Percentiles rank a stretch among this genome's conserved stretches.
Conservation (phyloP, 2,888 invertebrate genomes). For the Loripinus fragilis region DNA sequence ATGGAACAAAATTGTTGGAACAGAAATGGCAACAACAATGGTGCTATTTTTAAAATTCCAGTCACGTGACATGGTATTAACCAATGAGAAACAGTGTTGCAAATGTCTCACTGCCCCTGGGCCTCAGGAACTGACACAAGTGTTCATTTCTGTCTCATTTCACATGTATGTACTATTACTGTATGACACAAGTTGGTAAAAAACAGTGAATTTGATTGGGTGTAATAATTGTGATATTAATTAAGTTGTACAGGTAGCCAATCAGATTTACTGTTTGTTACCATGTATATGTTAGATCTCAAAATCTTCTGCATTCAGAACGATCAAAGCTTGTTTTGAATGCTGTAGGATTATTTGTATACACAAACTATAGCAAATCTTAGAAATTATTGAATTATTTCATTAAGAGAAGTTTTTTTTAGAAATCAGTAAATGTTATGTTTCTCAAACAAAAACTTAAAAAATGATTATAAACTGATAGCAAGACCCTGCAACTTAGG, state of each 20-base stretch:
- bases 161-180: not conserved
- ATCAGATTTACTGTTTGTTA: constrained; percentile 3
- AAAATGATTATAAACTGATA: no score
- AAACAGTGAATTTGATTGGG: constrained; percentile 21
- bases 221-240: constrained; percentile 26
- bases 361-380: no score
- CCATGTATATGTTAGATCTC: constrained; percentile 1
- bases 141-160: constrained; percentile 20
- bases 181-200: not conserved
- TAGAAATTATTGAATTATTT: no score
- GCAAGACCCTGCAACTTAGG: no score
- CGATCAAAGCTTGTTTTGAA: no score
- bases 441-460: no score
- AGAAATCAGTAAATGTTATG: no score
- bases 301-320: no score
- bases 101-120: not conserved
- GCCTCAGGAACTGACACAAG: constrained; percentile 15
- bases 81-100: not conserved
- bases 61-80: constrained; percentile 5
- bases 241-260: constrained; percentile 17
- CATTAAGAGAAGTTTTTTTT: no score
- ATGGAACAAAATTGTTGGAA: not conserved
- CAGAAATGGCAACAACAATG: constrained; percentile 3
- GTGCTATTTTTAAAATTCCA: not conserved
- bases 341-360: no score